Evolutionary conservation across 2,888 invertebrate species (phyloP).

Genomic region (Trichopoda pennipes): DNA sequence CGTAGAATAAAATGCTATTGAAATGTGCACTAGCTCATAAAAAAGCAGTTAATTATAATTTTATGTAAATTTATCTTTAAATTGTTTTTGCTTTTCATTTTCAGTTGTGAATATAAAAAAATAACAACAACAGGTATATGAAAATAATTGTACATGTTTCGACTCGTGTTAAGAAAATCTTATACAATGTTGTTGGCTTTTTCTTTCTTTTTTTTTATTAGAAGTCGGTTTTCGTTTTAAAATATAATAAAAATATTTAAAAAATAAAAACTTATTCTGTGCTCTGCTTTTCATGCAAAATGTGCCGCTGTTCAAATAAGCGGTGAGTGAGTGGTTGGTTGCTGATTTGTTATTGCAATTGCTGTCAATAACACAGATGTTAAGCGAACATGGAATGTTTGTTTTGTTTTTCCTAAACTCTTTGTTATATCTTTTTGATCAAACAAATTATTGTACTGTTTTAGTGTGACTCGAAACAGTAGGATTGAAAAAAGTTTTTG

Average conservation of each 20-base stretch:
- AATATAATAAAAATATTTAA: conserved; percentile 18
- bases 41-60: conserved; percentile 72
- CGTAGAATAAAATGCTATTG: conserved; percentile 50
- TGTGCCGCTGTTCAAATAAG: not conserved
- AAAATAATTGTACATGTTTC: conserved; percentile 71
- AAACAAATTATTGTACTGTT: not conserved
- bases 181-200: conserved; percentile 22
- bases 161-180: conserved; percentile 69
- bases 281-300: conserved; percentile 43
- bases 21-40: conserved; percentile 70
- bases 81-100: conserved; percentile 23
- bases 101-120: not conserved
- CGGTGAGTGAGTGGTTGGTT: not conserved
- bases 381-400: conserved; percentile 49
- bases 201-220: not conserved
- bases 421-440: conserved; percentile 11
- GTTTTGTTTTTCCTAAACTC: conserved; percentile 7
- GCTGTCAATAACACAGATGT: conserved; percentile 51
- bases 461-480: conserved; percentile 7
- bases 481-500: not conserved
- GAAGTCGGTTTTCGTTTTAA: conserved; percentile 29
- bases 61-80: conserved; percentile 70
- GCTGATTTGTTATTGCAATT: conserved; percentile 57
- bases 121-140: conserved; percentile 56
- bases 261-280: not conserved